These are phyloP conservation scores for Heliconius himera DNA, from an alignment of 1,140 invertebrate species.

Conservation along the genomic window DNA sequence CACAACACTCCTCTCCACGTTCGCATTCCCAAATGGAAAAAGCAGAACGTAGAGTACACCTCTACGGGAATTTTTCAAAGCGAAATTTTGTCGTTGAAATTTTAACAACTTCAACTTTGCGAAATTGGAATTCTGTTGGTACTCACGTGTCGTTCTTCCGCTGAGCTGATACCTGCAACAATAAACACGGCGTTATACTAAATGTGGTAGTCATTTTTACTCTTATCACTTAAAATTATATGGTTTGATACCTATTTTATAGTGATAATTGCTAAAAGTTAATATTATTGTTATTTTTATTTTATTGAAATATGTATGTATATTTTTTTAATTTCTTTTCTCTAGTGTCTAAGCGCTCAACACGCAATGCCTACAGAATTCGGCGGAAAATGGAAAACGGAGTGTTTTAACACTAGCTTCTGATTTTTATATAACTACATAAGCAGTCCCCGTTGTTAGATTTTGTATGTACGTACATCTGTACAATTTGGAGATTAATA, in stretches of 20 bases:
- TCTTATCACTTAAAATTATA: neutral
- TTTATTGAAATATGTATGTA: too few relatives aligned
- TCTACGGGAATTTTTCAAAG: conserved; percentile 71
- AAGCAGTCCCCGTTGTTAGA: neutral
- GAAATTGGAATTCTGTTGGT: conserved; percentile 62
- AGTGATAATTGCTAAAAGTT: neutral
- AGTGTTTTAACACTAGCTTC: too few relatives aligned
- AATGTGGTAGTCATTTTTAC: neutral
- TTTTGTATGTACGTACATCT: too few relatives aligned
- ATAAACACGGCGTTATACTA: conserved; percentile 38
- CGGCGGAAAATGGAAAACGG: too few relatives aligned
- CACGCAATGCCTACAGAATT: too few relatives aligned
- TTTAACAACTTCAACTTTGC: conserved; percentile 60
- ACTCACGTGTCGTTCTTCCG: conserved; percentile 88
- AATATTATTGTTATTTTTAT: neutral
- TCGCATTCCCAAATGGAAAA: conserved; percentile 75
- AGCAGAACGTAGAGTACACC: conserved; percentile 59
- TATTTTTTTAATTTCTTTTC: too few relatives aligned
- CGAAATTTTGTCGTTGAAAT: conserved; percentile 65
- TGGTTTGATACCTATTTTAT: neutral
- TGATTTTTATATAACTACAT: too few relatives aligned
- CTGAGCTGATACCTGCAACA: conserved; percentile 85
- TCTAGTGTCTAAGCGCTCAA: too few relatives aligned
- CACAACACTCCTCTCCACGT: conserved; percentile 67
- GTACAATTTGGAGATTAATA: too few relatives aligned